Conservation (phyloP, 2,888 invertebrate genomes). For the Malthinus flaveolus region DNA sequence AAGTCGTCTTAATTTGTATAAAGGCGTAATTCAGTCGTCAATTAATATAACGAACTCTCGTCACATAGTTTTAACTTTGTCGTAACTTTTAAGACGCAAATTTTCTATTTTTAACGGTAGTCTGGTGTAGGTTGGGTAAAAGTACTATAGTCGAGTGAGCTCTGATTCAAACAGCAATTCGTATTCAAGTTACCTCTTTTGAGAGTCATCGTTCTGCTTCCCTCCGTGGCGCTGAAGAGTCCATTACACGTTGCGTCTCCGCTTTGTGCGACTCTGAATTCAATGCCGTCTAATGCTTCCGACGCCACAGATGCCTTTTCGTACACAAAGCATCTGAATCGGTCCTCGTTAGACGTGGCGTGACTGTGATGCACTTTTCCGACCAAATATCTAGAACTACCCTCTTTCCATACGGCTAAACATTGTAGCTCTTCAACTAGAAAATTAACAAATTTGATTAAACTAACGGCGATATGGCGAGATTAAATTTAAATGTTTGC, state of each 20-base stretch:
- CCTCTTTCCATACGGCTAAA: constrained; percentile 92
- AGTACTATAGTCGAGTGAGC: constrained; percentile 21
- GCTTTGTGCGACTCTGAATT: constrained; percentile 83
- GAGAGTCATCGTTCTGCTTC: constrained; percentile 81
- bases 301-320: constrained; percentile 69
- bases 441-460: constrained; percentile 40
- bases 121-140: constrained; percentile 10
- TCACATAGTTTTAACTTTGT: neutral
- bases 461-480: neutral
- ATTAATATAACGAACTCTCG: neutral
- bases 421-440: constrained; percentile 90
- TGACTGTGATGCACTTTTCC: constrained; percentile 88
- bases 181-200: constrained; percentile 65
- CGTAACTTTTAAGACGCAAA: neutral
- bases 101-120: constrained; percentile 5
- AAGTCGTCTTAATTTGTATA: too few species aligned
- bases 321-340: constrained; percentile 94
- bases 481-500: neutral
- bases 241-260: constrained; percentile 94
- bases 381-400: constrained; percentile 86
- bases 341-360: constrained; percentile 88
- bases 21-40: too few species aligned
- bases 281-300: constrained; percentile 47
- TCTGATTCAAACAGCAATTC: constrained; percentile 31
- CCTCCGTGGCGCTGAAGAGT: constrained; percentile 86